Conservation (phyloP, 2,113 vertebrate genomes). For the Oxyruncus cristatus region DNA sequence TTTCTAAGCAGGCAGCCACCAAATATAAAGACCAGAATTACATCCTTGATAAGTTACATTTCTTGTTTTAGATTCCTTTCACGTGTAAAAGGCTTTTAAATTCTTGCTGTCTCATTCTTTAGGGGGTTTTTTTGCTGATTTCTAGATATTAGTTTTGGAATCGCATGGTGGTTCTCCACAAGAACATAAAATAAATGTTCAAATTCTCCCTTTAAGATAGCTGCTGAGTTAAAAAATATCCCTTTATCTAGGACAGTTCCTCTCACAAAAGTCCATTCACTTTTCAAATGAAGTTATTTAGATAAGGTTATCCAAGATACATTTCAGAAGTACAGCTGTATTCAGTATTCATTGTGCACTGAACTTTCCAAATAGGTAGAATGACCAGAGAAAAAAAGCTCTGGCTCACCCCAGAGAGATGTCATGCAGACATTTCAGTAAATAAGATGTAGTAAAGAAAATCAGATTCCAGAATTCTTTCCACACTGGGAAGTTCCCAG, state of each 20-base stretch:
- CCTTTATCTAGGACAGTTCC: slow-evolving; percentile 15
- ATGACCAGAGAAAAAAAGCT: neutral
- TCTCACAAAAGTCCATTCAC: slow-evolving; percentile 15
- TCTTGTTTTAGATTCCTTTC: neutral
- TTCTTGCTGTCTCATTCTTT: neutral
- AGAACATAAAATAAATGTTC: slow-evolving; percentile 1
- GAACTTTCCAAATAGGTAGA: neutral
- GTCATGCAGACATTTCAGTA: neutral
- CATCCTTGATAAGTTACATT: neutral
- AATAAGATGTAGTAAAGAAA: neutral
- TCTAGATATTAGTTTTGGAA: slow-evolving; percentile 11
- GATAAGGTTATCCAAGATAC: slow-evolving; percentile 12
- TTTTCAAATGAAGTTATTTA: slow-evolving; percentile 31
- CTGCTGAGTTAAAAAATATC: slow-evolving; percentile 2
- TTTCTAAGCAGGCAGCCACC: neutral
- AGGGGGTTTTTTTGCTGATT: neutral
- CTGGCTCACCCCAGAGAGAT: neutral
- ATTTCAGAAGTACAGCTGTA: slow-evolving; percentile 21
- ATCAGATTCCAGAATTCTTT: neutral
- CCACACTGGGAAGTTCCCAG: neutral
- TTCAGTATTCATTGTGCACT: neutral
- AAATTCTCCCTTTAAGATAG: neutral
- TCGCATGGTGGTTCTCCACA: neutral
- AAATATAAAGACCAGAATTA: neutral
- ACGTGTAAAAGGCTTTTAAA: neutral